Evolutionary conservation across 2,113 vertebrate genomes (phyloP).

Genomic region (Cynoglossus semilaevis): DNA sequence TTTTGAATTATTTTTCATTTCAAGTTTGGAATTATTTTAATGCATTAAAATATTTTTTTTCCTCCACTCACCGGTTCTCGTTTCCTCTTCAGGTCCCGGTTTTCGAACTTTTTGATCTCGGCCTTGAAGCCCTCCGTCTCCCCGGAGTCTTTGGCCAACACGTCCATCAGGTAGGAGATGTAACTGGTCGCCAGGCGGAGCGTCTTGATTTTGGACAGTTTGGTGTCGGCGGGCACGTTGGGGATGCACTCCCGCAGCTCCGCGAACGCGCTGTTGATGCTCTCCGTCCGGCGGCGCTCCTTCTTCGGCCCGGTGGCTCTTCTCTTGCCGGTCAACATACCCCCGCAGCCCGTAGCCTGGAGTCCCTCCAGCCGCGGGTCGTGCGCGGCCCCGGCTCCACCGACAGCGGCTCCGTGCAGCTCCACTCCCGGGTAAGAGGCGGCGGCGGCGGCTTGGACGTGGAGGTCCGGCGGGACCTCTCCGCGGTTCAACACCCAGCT

Average conservation of each 20-base stretch:
- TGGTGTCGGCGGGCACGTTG: constrained; percentile 88
- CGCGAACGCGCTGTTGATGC: constrained; percentile 89
- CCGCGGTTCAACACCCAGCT: constrained; percentile 88
- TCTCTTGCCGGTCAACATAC: constrained; percentile 74
- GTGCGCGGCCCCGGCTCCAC: constrained; percentile 67
- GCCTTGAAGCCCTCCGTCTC: constrained; percentile 92
- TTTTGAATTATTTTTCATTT: not conserved
- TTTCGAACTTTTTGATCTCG: constrained; percentile 89
- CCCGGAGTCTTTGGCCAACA: constrained; percentile 89
- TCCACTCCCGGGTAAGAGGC: constrained; percentile 81
- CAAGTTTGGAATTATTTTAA: not conserved
- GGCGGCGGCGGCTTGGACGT: constrained; percentile 68
- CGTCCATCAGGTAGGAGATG: constrained; percentile 90
- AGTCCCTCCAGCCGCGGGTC: constrained; percentile 80
- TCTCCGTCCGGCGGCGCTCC: constrained; percentile 88
- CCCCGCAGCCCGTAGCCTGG: constrained; percentile 54
- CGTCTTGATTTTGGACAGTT: constrained; percentile 90
- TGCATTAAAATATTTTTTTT: not conserved
- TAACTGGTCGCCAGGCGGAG: constrained; percentile 87
- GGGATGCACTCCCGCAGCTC: constrained; percentile 88
- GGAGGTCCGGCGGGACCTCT: constrained; percentile 80
- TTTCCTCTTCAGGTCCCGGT: constrained; percentile 87
- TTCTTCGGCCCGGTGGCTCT: constrained; percentile 86
- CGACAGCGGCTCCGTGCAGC: constrained; percentile 62
- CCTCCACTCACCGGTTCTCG: constrained; percentile 84